Evolutionary conservation across 2,797 vertebrate genomes (phyloP).

Genomic region (Manis pentadactyla): DNA sequence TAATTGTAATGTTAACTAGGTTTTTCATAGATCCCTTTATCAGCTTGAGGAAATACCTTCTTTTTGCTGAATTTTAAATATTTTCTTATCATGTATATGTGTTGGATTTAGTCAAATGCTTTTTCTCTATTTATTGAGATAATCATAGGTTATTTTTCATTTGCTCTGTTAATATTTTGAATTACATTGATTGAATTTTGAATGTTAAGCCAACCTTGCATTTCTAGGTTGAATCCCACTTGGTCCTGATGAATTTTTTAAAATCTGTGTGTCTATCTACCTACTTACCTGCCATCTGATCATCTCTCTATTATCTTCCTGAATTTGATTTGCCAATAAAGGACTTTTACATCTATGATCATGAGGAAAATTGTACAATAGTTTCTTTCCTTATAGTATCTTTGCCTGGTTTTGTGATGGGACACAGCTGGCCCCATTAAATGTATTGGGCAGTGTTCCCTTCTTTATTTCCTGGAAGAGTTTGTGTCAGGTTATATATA

Average conservation of each 20-base stretch:
- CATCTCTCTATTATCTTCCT: background rate
- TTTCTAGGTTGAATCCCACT: background rate
- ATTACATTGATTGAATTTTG: background rate
- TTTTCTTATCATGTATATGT: background rate
- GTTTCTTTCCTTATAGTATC: background rate
- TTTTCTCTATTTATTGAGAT: slow-evolving; percentile 16
- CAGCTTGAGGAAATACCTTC: background rate
- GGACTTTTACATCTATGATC: background rate
- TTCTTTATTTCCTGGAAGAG: background rate
- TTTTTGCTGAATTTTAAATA: background rate
- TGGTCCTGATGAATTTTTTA: background rate
- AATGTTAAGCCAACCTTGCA: background rate
- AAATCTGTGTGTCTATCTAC: background rate
- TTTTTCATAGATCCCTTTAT: background rate
- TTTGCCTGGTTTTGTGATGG: background rate
- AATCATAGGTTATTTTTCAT: background rate
- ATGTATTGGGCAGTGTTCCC: background rate
- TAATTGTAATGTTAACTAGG: background rate
- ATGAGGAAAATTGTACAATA: background rate
- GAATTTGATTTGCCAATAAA: slow-evolving; percentile 33
- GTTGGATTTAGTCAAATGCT: slow-evolving; percentile 6
- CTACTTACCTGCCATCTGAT: background rate
- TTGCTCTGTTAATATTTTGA: slow-evolving; percentile 10
- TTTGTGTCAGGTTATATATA: background rate
- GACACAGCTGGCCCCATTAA: background rate